Percentiles rank a stretch among this genome's conserved stretches.
These are phyloP conservation scores for Helogale parvula DNA, from an alignment of 2,113 vertebrate species.

Conservation along the genomic window DNA sequence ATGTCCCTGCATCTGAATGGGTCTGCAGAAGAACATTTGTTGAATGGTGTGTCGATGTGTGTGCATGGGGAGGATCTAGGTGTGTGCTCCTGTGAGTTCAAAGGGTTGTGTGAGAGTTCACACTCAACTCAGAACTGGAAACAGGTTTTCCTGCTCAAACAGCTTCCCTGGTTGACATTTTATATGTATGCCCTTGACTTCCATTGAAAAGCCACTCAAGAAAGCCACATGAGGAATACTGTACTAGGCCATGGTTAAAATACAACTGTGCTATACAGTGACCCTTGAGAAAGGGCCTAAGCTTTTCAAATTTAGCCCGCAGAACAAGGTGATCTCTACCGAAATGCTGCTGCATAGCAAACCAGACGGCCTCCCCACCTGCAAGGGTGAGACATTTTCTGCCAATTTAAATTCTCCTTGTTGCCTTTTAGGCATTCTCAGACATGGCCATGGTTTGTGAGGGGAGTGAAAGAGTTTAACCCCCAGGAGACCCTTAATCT, in stretches of 20 bases:
- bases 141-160: neutral
- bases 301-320: neutral
- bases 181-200: neutral
- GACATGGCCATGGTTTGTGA: neutral
- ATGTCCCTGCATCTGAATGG: neutral
- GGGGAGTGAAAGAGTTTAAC: neutral
- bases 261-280: neutral
- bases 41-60: neutral
- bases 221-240: neutral
- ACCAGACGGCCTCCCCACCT: neutral
- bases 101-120: neutral
- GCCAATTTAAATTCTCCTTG: conserved; percentile 39
- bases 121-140: neutral
- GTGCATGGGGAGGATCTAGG: neutral
- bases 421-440: neutral
- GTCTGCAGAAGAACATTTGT: neutral
- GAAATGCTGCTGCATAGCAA: neutral
- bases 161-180: conserved; percentile 24
- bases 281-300: neutral
- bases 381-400: neutral
- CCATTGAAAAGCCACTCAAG: conserved; percentile 1
- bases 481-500: neutral
- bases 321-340: neutral
- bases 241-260: neutral
- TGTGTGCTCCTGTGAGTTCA: neutral